Evolutionary conservation across 2,888 invertebrate species (phyloP).

Genomic region (Volucella zonaria): DNA sequence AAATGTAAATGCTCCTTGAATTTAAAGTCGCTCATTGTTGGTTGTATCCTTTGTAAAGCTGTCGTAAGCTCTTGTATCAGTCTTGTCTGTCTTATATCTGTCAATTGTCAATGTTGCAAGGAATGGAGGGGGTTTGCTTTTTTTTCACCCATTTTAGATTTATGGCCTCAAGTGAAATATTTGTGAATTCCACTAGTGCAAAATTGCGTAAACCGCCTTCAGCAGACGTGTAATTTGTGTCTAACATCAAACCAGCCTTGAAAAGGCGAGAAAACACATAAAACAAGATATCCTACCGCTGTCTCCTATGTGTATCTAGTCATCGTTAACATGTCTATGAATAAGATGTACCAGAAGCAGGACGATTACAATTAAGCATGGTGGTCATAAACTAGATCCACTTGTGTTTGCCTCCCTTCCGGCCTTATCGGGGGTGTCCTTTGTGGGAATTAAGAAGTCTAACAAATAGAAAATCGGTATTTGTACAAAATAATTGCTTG

Average conservation of each 20-base stretch:
- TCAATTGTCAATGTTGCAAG: neutral
- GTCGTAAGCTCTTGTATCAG: neutral
- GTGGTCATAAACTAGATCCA: slow-evolving; percentile 43
- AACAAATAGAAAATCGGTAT: slow-evolving; percentile 66
- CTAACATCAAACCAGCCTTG: neutral
- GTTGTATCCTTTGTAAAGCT: slow-evolving; percentile 16
- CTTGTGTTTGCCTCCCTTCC: neutral
- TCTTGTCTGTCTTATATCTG: neutral
- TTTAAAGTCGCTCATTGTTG: slow-evolving; percentile 20
- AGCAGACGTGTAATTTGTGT: too few relatives aligned
- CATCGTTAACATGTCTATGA: slow-evolving; percentile 44
- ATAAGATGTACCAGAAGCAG: slow-evolving; percentile 13
- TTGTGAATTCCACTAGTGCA: slow-evolving; percentile 20
- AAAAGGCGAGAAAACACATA: neutral
- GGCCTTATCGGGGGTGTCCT: slow-evolving; percentile 5
- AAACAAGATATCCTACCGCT: neutral
- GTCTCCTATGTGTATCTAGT: neutral
- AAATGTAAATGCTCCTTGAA: slow-evolving; percentile 46
- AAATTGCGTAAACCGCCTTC: neutral
- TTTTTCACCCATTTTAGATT: slow-evolving; percentile 12
- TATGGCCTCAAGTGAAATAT: slow-evolving; percentile 5
- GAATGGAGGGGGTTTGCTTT: neutral
- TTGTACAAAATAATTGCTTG: slow-evolving; percentile 44
- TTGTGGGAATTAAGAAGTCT: slow-evolving; percentile 63
- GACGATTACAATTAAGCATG: slow-evolving; percentile 16